A percentile compares a stretch with the other conserved stretches of the same genome.
Evolutionary conservation across 2,797 vertebrate species (phyloP).

Genomic region (Margarornis squamiger): DNA sequence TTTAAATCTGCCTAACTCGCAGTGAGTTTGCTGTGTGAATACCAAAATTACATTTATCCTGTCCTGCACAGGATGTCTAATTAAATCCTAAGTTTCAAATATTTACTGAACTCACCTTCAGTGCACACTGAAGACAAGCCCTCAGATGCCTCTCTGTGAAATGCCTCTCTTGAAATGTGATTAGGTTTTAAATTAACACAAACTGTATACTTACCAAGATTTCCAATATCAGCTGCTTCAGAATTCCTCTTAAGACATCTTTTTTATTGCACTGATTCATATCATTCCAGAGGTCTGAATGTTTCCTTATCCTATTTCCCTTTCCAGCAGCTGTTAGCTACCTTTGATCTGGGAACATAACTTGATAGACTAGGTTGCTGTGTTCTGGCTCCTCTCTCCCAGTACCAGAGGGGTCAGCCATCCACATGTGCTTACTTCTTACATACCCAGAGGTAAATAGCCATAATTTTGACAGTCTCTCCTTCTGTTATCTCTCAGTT

Average conservation of each 20-base stretch:
- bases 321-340: constrained; percentile 54
- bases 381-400: constrained; percentile 16
- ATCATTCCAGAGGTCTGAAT: constrained; percentile 26
- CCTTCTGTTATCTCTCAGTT: background rate
- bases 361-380: constrained; percentile 35
- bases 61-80: background rate
- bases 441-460: background rate
- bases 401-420: constrained; percentile 1
- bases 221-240: constrained; percentile 33
- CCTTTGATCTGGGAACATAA: constrained; percentile 55
- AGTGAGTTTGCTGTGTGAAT: background rate
- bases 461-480: background rate
- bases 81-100: background rate
- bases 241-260: background rate
- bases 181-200: background rate
- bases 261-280: constrained; percentile 44
- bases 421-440: background rate
- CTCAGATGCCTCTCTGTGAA: background rate
- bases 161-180: background rate
- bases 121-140: background rate
- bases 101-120: background rate
- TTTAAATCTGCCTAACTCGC: background rate
- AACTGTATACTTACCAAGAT: background rate
- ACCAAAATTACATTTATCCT: background rate
- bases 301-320: constrained; percentile 45